Conservation (phyloP, 2,888 invertebrate genomes). For the Ischnus inquisitorius region DNA sequence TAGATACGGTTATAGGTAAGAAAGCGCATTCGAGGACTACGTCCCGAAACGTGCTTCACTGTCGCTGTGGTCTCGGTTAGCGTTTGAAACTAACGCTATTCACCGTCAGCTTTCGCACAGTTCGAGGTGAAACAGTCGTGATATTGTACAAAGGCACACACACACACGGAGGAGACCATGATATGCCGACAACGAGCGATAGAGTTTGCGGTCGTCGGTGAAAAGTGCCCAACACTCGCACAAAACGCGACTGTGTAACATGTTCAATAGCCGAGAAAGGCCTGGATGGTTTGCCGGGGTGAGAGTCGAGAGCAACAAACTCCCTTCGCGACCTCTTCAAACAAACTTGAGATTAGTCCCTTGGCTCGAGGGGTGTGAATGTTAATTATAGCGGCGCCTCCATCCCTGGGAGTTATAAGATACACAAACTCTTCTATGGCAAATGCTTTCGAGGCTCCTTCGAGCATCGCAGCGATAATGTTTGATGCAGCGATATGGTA, state of each 20-base stretch:
- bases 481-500: conserved; percentile 25
- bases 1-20: conserved; percentile 24
- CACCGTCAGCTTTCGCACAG: conserved; percentile 14
- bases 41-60: conserved; percentile 31
- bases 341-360: conserved; percentile 64
- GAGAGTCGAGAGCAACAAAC: conserved; percentile 56
- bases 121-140: conserved; percentile 26
- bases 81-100: conserved; percentile 5
- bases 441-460: conserved; percentile 26
- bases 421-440: not conserved
- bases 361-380: conserved; percentile 47
- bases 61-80: conserved; percentile 28
- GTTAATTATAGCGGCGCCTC: conserved; percentile 60
- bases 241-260: not conserved
- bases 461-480: conserved; percentile 6
- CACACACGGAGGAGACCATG: not conserved
- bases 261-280: not conserved
- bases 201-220: conserved; percentile 12
- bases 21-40: conserved; percentile 24
- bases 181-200: conserved; percentile 1
- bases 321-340: conserved; percentile 63
- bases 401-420: not conserved
- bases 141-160: conserved; percentile 14
- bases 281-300: not conserved
- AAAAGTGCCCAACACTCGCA: not conserved